Conservation (phyloP, 92 coral and sea anemone genomes). For the Pocillopora grandis region DNA sequence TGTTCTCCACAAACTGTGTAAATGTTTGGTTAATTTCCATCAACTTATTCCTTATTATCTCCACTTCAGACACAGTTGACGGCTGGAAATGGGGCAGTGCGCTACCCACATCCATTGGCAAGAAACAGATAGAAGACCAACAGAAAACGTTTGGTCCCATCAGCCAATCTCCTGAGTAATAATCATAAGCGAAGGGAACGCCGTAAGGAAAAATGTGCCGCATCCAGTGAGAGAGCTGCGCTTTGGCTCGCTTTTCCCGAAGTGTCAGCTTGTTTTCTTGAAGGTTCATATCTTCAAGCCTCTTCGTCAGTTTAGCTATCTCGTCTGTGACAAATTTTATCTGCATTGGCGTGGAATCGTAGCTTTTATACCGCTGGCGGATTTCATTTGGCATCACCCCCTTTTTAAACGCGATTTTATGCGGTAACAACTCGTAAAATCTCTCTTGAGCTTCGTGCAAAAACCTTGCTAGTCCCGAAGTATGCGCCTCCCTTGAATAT, state of each 20-base stretch:
- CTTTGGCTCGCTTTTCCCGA: constrained; percentile 65
- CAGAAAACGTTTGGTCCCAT: constrained; percentile 70
- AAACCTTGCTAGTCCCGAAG: constrained; percentile 58
- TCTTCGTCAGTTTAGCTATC: constrained; percentile 30
- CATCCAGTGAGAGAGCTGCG: constrained; percentile 52
- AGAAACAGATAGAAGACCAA: constrained; percentile 62
- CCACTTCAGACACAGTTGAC: constrained; percentile 57
- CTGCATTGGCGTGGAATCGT: constrained; percentile 52
- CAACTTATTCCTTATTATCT: constrained; percentile 37
- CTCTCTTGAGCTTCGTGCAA: constrained; percentile 54
- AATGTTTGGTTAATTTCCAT: constrained; percentile 55
- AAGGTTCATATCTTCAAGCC: constrained; percentile 41
- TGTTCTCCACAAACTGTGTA: constrained; percentile 51
- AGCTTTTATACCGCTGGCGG: constrained; percentile 49
- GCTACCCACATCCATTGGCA: constrained; percentile 4
- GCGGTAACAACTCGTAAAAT: constrained; percentile 68
- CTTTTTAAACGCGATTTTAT: constrained; percentile 57
- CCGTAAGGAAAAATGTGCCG: constrained; percentile 58
- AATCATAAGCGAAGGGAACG: constrained; percentile 64
- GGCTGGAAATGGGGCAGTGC: constrained; percentile 49
- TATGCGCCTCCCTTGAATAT: constrained; percentile 55
- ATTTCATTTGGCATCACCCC: constrained; percentile 49
- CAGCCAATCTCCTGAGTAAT: constrained; percentile 67
- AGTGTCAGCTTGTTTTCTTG: constrained; percentile 37
- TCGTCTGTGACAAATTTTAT: constrained; percentile 53